phyloP scores from a whole-genome alignment of 2,888 invertebrate species.

The Gasteruption jaculator region DNA sequence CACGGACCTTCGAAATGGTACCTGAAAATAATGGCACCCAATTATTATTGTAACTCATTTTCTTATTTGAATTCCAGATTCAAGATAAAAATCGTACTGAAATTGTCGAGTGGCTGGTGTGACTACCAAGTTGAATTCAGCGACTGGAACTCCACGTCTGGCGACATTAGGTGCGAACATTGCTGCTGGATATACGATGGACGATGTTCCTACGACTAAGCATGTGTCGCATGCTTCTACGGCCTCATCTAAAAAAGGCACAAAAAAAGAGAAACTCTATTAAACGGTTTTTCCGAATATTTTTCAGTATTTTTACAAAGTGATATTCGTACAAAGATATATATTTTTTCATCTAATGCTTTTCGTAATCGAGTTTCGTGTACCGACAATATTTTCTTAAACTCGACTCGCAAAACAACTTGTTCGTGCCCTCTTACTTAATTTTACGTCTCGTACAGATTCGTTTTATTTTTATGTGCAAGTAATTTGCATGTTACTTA shows the following conservation, averaged over 20 bases:
- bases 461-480: too few species aligned
- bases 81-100: conserved; percentile 47
- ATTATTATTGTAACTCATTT: conserved; percentile 2
- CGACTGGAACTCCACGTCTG: conserved; percentile 67
- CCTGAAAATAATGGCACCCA: conserved; percentile 43
- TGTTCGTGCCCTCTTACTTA: too few species aligned
- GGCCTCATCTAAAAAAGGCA: conserved; percentile 55
- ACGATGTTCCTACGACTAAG: conserved; percentile 81
- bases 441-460: too few species aligned
- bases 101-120: conserved; percentile 56
- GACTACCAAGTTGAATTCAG: conserved; percentile 67
- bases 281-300: conserved; percentile 1
- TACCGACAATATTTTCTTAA: not conserved
- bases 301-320: conserved; percentile 7
- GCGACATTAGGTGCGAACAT: conserved; percentile 81
- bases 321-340: conserved; percentile 12
- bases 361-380: too few species aligned
- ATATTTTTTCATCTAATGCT: conserved; percentile 7
- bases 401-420: too few species aligned
- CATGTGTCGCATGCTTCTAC: conserved; percentile 72
- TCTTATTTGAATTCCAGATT: too few species aligned
- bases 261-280: not conserved
- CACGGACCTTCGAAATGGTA: conserved; percentile 60
- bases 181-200: conserved; percentile 82
- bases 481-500: too few species aligned